Base-by-base conservation (phyloP, 2,888 invertebrate genomes). In the Lithophane semibrunnea region DNA sequence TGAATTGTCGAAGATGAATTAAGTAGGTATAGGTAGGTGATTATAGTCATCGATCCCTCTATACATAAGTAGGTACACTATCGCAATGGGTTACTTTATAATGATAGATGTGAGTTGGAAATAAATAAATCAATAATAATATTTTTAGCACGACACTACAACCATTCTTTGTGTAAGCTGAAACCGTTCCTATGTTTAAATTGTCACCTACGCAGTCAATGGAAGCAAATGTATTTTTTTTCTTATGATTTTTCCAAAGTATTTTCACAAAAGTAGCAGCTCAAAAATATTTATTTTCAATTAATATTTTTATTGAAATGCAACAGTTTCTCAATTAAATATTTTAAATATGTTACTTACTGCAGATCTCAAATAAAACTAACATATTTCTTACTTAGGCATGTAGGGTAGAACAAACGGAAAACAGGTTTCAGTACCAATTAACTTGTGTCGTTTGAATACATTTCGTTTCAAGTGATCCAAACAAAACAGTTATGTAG, bases 191-290 rank as follows among this genome's bases (percentile, higher is more conserved):
- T 64, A 56, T 42, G 42, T n/a, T 58, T 37, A 37, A 37, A 37
- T 37, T 56, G 42, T 44, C 37, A 52, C 18, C 12, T 21, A 54
- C 18, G 29, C 29, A 44, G 52, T 65, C 49, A 54, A 68, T 78
- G 66, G 66, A 29, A 77, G 68, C 47, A 49, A 42, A 68, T 5
- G 24, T 68, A 63, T 54, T 47, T 67, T 29, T 3, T 29, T 64
- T 66, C 21, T 42, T 52, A 75, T 75, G 47, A 64, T 24, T 42
- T 75, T 75, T 63, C 49, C 16, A 65, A 60, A n/a, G 52, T 52
- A 37, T 4, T 42, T 49, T 42, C n/a, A 29, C 44, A 65, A 58
- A 42, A 58, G 56, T 18, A 75, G 12, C 21, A 65, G 8, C 2
- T 24, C n/a, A 49, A 7, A 56, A 37, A 47, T 54, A 44, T 63